Evolutionary conservation across 1,140 invertebrate species (phyloP).

Genomic region (Contarinia nasturtii): DNA sequence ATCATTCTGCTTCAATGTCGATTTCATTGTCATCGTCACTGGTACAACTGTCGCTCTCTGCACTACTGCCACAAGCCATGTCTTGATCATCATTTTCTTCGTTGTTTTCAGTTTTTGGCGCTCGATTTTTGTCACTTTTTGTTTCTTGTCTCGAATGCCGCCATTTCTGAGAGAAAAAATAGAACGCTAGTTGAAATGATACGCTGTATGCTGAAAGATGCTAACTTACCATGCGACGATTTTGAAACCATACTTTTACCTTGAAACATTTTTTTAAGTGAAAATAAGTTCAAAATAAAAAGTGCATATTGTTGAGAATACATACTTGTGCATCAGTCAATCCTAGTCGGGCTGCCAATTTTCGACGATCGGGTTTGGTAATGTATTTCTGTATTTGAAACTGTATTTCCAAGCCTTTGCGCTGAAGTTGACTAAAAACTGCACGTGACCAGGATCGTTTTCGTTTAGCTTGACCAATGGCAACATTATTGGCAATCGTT

Average conservation of each 20-base stretch:
- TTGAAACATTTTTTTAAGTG: slow-evolving; percentile 17
- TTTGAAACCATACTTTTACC: slow-evolving; percentile 91
- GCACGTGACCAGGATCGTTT: slow-evolving; percentile 86
- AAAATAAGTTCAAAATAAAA: slow-evolving; percentile 1
- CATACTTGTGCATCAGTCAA: slow-evolving; percentile 85
- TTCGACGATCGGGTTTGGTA: slow-evolving; percentile 89
- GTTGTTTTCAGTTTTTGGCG: slow-evolving; percentile 10
- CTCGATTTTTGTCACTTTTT: slow-evolving; percentile 20
- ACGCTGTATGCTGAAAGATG: too few relatives aligned
- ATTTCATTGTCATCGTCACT: slow-evolving; percentile 25
- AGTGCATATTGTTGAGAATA: slow-evolving; percentile 3
- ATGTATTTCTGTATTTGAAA: slow-evolving; percentile 97
- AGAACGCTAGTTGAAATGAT: too few relatives aligned
- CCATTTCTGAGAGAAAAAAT: slow-evolving; percentile 32
- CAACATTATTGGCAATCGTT: too few relatives aligned
- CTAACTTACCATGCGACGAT: slow-evolving; percentile 43
- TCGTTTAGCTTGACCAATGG: slow-evolving; percentile 28
- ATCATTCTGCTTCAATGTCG: slow-evolving; percentile 19
- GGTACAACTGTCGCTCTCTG: slow-evolving; percentile 9
- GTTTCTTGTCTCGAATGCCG: slow-evolving; percentile 56
- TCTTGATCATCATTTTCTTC: slow-evolving; percentile 13
- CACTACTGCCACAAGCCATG: slow-evolving; percentile 10
- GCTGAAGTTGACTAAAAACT: slow-evolving; percentile 84
- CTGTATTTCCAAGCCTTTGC: slow-evolving; percentile 82
- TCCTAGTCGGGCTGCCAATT: slow-evolving; percentile 83